Base-by-base conservation (phyloP, 2,888 invertebrate genomes). In the Ectobius pallidus region DNA sequence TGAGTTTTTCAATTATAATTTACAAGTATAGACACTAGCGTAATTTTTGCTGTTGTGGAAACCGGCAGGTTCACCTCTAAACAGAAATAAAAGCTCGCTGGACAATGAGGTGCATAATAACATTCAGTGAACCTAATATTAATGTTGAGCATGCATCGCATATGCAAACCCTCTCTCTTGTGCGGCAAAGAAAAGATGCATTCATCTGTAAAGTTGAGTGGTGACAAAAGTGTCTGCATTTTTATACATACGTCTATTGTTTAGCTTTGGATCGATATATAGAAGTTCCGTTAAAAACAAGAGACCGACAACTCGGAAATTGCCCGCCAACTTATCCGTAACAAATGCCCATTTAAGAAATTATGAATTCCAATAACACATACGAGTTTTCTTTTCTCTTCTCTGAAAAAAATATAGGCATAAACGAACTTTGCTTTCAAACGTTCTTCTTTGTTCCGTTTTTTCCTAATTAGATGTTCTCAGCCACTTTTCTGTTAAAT, bases 211-310 rank as follows among this genome's bases (percentile, higher is more conserved):
- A 63, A 63, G 63, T 22, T 42, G 42, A 63, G 63, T 63, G 42
- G 63, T 63, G 63, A 63, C 63, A 63, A 63, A 63, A 63, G 63
- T 63, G 63, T 63, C 39, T 63, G 63, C 63, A 63, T 39, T 63
- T 62, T 63, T 42, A 39, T 63, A 22, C 16, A 20, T 20, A 39
- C 25, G 63, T 63, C 39, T 63, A 42, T 63, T 63, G 42, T 42
- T 52, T 3, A 20, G 6, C 25, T 11, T 3, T 6, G 25, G 63
- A 42, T 63, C 63, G 63, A 63, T 63, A 63, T 63, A 63, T 42
- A 63, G 63, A 18, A 22, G 63, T 63, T 63, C 42, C 63, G 63
- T 30, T 63, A 32, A 34, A 30, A 63, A 63, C 42, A 63, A 20
- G 63, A 63, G 63, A 63, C 20, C n/a, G 63, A 22, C 42, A 63